Conservation (phyloP, 2,888 invertebrate genomes). For the Thumatha senex region DNA sequence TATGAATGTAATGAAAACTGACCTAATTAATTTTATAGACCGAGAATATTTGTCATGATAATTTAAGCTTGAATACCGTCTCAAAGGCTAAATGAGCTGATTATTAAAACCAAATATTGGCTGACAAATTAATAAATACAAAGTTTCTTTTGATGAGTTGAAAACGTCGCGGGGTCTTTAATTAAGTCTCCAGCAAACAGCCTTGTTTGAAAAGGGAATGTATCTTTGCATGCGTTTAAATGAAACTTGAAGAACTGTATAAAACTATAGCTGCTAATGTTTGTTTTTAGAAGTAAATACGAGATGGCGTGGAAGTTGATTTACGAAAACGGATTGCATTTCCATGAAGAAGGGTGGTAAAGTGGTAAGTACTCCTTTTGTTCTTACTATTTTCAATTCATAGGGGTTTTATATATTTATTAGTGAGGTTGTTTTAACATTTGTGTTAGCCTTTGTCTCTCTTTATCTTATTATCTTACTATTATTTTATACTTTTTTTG, state of each 20-base stretch:
- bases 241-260: constrained; percentile 75
- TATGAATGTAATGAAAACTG: neutral
- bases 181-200: constrained; percentile 73
- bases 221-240: constrained; percentile 74
- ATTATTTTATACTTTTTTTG: too few relatives aligned
- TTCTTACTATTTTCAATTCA: too few relatives aligned
- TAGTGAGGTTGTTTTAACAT: constrained; percentile 1
- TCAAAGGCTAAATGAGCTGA: constrained; percentile 58
- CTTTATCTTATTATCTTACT: too few relatives aligned
- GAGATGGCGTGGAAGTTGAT: constrained; percentile 34
- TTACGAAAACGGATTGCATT: constrained; percentile 29
- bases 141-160: constrained; percentile 73
- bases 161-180: constrained; percentile 68
- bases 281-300: constrained; percentile 63
- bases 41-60: constrained; percentile 2
- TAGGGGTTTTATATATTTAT: too few relatives aligned
- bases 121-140: constrained; percentile 76
- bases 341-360: constrained; percentile 5
- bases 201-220: constrained; percentile 70
- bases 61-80: constrained; percentile 17
- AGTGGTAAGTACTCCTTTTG: too few relatives aligned
- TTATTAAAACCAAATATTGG: constrained; percentile 79
- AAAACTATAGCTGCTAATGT: constrained; percentile 68
- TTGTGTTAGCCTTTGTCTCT: neutral
- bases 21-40: constrained; percentile 1